Base-by-base conservation (phyloP, 1,140 invertebrate genomes). In the Saccostrea echinata region DNA sequence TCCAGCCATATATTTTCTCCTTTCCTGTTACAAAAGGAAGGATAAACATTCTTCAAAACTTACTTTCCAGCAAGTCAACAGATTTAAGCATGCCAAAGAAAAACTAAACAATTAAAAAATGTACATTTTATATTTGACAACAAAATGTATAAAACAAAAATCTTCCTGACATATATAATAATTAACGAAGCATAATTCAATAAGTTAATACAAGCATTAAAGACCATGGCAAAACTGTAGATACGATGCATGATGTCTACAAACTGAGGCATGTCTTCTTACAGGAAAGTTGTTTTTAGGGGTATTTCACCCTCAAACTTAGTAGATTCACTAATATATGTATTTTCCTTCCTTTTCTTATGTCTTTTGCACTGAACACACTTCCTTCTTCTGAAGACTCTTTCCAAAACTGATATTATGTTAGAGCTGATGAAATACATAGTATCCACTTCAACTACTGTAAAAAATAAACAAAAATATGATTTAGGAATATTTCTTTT, bases 141-240 rank as follows among this genome's bases (percentile, higher is more conserved):
- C 55, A 61, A 61, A 61, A 61, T n/a, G 55, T 61, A 61, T 6
- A 61, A 61, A 61, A 76, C 12, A 71, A 71, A 76, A 30, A 27
- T 76, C 68, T 76, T 33, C 11, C 27, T 30, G 68, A 76, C 27
- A 76, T 76, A 76, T 76, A 30, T 27, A 76, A 76, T 76, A 76
- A 76, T 30, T 76, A 76, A 76, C 68, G 33, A 43, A 76, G 68
- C 68, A 76, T 33, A 33, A 76, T 30, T 76, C 27, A 76, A 12
- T 71, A 33, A 76, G 13, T 13, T 30, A 76, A 30, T 33, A 76
- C 68, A 76, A 76, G 68, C 68, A 76, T 16, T 30, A 33, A 76
- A 27, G 68, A 76, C 27, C 24, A 27, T 76, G 27, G 30, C 68
- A 76, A 30, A 76, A 27, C 68, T 30, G 68, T 30, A 13, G 12